Evolutionary conservation across 2,888 invertebrate genomes (phyloP).

Genomic region (Scelioninae gen. 2): DNA sequence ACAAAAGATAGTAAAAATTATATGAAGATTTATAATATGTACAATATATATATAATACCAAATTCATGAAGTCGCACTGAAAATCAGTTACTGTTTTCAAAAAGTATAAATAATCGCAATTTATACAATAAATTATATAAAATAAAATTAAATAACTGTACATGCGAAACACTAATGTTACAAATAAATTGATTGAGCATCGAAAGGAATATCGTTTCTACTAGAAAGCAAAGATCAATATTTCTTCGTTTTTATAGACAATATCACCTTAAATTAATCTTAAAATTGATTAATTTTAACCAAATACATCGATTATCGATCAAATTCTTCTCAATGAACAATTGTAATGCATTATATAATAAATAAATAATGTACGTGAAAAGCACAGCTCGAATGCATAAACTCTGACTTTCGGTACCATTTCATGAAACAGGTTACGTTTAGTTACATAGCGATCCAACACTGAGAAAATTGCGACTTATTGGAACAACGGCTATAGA

Average conservation of each 20-base stretch:
- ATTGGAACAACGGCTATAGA: neutral
- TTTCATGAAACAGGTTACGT: conserved; percentile 13
- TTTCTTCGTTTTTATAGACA: no score
- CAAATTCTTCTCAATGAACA: no score
- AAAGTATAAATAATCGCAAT: neutral
- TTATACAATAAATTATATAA: conserved; percentile 2
- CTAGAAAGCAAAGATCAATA: neutral
- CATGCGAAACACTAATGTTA: neutral
- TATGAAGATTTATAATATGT: conserved; percentile 5
- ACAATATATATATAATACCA: conserved; percentile 11
- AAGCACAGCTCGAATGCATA: conserved; percentile 1
- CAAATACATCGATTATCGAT: no score
- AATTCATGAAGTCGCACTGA: conserved; percentile 24
- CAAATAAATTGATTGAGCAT: conserved; percentile 1
- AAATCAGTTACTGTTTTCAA: conserved; percentile 3
- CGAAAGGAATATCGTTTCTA: neutral
- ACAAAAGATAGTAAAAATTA: conserved; percentile 1
- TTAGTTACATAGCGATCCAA: conserved; percentile 1
- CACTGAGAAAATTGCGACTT: conserved; percentile 1
- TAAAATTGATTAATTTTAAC: no score
- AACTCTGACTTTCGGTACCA: conserved; percentile 11
- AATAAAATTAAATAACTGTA: conserved; percentile 14
- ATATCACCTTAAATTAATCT: no score
- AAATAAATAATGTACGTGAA: conserved; percentile 10
- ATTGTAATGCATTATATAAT: neutral